Conservation (phyloP, 2,888 invertebrate species). For the Tachina lurida region DNA sequence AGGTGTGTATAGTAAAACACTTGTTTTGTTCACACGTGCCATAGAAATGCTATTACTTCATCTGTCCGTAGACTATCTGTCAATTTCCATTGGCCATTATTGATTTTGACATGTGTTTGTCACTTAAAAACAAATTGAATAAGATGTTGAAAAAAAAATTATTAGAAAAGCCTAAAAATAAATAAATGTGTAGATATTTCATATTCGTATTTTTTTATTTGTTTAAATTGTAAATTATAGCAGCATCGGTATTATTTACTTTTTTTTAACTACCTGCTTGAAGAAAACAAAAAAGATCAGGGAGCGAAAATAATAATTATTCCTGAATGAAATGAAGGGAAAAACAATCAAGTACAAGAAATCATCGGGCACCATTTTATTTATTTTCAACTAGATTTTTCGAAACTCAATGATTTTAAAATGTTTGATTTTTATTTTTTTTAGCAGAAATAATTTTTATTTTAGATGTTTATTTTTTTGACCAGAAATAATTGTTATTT, state of each 20-base stretch:
- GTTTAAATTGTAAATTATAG: background rate
- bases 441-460: too few relatives aligned
- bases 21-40: conserved; percentile 4
- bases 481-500: too few relatives aligned
- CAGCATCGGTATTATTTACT: background rate
- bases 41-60: conserved; percentile 1
- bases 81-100: conserved; percentile 22
- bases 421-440: too few relatives aligned
- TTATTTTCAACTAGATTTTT: too few relatives aligned
- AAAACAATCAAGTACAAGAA: too few relatives aligned
- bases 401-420: too few relatives aligned
- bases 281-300: too few relatives aligned
- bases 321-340: too few relatives aligned
- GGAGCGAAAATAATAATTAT: too few relatives aligned
- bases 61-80: conserved; percentile 1
- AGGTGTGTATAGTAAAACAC: background rate
- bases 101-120: conserved; percentile 29
- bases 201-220: background rate
- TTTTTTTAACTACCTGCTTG: too few relatives aligned
- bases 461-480: too few relatives aligned
- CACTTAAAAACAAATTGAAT: conserved; percentile 1
- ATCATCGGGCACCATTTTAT: too few relatives aligned
- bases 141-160: background rate
- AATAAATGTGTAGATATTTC: background rate
- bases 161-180: conserved; percentile 4